Base-by-base conservation (phyloP, 2,113 vertebrate genomes). In the Chionodraco myersi region DNA sequence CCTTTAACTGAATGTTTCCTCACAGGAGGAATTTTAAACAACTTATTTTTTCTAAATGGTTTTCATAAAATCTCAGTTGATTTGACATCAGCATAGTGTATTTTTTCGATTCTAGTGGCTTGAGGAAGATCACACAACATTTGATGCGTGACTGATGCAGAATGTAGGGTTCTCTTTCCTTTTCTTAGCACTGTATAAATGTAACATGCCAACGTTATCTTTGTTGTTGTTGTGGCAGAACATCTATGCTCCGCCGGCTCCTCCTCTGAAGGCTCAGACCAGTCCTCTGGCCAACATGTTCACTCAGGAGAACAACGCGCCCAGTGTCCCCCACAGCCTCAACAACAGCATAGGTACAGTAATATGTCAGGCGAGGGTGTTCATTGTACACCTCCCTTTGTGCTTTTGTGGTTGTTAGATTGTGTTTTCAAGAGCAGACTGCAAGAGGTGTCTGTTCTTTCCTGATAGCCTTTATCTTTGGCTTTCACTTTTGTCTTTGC, bases 201-300 rank as follows among this genome's bases (percentile, higher is more conserved):
- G 36, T 41, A 41, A 11, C 34, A 36, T 18, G 18, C 54, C 79
- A 44, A 88, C 14, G 0, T 64, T 52, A 2, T 8, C 3, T 18
- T 64, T 53, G 9, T 53, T 88, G 51, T 64, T 73, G 5, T 16
- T 66, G 2, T 73, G 23, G 62, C 91, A 95, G 94, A 91, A 68
- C 69, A 90, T 89, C 7, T 77, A 84, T 0, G 59, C 96, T 84
- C 97, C 96, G 0, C 96, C 96, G 0, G 96, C 96, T 8, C 96
- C 97, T 0, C 66, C 90, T 0, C 88, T 92, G 57, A 97, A 92
- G 88, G 94, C 96, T 0, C 96, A 94, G 18, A 94, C 94, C 0
- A 98, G 97, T 53, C 97, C 97, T 2, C 91, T 99, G 6, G 96
- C 94, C 0, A 96, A 95, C 68, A 97, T 99, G 95, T 99, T 99